A percentile compares a stretch with the other conserved stretches of the same genome.
Conservation (phyloP, 2,888 invertebrate genomes). For the Morpho achilles region DNA sequence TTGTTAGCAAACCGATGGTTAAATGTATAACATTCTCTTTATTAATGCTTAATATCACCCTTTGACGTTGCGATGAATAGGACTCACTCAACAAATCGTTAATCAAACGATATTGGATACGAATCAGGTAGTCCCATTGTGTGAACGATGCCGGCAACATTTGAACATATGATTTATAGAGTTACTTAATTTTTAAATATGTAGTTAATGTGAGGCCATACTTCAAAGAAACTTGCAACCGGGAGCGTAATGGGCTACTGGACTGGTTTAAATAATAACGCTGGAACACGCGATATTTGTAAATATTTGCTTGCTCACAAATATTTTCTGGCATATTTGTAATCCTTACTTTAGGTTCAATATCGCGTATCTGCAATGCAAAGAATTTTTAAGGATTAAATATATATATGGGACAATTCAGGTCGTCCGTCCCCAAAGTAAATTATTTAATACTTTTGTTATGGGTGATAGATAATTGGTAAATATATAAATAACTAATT, state of each 20-base stretch:
- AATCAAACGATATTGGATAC: conserved; percentile 72
- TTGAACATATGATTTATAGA: conserved; percentile 64
- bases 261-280: conserved; percentile 25
- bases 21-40: conserved; percentile 53
- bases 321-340: background rate
- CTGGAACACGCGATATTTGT: conserved; percentile 22
- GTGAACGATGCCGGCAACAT: conserved; percentile 58
- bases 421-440: too few species aligned
- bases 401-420: too few species aligned
- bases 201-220: conserved; percentile 46
- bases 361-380: too few species aligned
- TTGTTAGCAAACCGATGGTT: conserved; percentile 34
- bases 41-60: conserved; percentile 75
- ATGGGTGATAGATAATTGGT: too few species aligned
- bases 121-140: conserved; percentile 76
- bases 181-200: conserved; percentile 55
- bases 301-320: conserved; percentile 18
- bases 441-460: too few species aligned
- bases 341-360: too few species aligned
- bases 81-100: conserved; percentile 77
- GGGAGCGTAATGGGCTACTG: conserved; percentile 43
- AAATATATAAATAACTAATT: too few species aligned
- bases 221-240: conserved; percentile 40
- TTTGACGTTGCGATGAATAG: conserved; percentile 71
- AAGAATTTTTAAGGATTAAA: too few species aligned